Evolutionary conservation across 2,888 invertebrate species (phyloP), one percentile per base, ranked within the genome.

Genomic region (Aleiodes alternator): DNA sequence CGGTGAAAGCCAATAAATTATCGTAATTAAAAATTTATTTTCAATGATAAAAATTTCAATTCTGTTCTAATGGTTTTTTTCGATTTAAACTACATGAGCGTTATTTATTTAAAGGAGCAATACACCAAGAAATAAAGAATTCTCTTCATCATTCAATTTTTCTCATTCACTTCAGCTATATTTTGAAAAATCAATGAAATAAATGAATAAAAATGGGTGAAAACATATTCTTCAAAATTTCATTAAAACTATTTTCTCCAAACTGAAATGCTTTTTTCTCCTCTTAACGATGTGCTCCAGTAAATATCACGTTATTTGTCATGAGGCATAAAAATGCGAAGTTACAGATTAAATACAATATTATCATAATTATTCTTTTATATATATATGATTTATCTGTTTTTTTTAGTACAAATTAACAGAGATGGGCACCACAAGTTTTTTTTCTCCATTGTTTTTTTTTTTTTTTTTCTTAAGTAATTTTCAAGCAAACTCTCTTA

Each of bases 301-400:
- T 84, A 85, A 84, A 82, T 83, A 85, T 81, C 81, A 79, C 80
- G 80, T 80, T 77, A 75, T 81, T 81, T 80, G 81, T 83, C 84
- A 82, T 82, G 82, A 83, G 79, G 82, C 79, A 81, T 80, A 83
- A 76, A 81, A 83, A 81, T 82, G 79, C 77, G 76, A 83, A 80
- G 73, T 81, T 80, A 73, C 78, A 81, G 76, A 76, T 77, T 80
- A 82, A 75, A 78, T 80, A 83, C 78, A 78, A 73, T 72, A 76
- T 76, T 72, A 43, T 57, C 29, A n/a, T 73, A 4, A 34, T 34
- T 34, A 34, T 51, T 61, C 57, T 56, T 56, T 74, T 73, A 34
- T 59, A 23, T 34, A 23, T 34, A 48, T 71, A n/a, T 56, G 71
- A 73, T 71, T 72, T 69, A 72, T 38, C 43, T 55, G 61, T 61